Conservation (phyloP, 2,797 vertebrate genomes). For the Balearica regulorum region DNA sequence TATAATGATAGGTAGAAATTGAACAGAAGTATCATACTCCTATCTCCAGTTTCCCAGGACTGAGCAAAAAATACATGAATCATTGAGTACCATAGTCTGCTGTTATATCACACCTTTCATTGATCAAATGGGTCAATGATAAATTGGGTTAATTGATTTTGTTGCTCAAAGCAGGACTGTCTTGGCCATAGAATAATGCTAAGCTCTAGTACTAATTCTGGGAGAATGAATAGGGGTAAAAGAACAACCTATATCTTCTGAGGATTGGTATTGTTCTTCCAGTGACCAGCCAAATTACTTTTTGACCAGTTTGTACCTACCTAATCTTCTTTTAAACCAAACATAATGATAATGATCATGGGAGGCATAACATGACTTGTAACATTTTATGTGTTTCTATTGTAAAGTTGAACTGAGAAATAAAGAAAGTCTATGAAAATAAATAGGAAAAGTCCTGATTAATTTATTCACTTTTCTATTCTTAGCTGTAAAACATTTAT, state of each 20-base stretch:
- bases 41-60: neutral
- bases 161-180: neutral
- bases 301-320: neutral
- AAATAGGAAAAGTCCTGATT: neutral
- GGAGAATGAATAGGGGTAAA: neutral
- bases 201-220: neutral
- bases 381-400: neutral
- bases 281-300: neutral
- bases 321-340: neutral
- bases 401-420: neutral
- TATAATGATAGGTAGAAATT: neutral
- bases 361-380: neutral
- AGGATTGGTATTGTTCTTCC: neutral
- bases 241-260: neutral
- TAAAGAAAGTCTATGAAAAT: neutral
- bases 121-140: neutral
- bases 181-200: neutral
- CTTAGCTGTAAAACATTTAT: neutral
- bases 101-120: neutral
- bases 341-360: neutral
- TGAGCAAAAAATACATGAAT: neutral
- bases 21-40: neutral
- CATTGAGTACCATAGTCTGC: neutral
- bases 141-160: neutral
- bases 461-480: neutral